Conservation (phyloP, 2,797 vertebrate species). For the Schizopygopsis malacanthus region DNA sequence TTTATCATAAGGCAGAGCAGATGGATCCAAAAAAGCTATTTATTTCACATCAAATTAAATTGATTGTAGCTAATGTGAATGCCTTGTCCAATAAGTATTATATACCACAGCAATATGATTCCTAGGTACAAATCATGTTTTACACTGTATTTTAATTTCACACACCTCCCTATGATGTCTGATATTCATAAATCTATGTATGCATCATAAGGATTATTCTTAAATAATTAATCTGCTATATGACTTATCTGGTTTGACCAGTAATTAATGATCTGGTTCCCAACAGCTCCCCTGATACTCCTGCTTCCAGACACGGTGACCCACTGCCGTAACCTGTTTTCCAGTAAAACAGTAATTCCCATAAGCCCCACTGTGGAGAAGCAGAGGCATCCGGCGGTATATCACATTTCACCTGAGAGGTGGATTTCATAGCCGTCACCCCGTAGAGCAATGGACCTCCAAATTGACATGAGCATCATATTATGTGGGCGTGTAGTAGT, state of each 20-base stretch:
- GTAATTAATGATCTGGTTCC: constrained; percentile 76
- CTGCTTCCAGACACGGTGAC: constrained; percentile 64
- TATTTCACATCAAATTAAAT: not conserved
- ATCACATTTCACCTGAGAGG: constrained; percentile 64
- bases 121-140: not conserved
- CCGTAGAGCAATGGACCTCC: constrained; percentile 56
- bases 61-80: no score
- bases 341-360: constrained; percentile 70
- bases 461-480: constrained; percentile 61
- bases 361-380: constrained; percentile 58
- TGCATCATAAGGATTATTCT: constrained; percentile 62
- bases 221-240: constrained; percentile 79
- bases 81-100: not conserved
- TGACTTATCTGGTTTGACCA: constrained; percentile 73
- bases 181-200: constrained; percentile 19
- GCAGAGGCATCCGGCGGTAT: constrained; percentile 54
- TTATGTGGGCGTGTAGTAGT: constrained; percentile 63
- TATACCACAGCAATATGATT: not conserved
- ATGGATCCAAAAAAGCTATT: not conserved
- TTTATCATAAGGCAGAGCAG: not conserved
- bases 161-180: not conserved
- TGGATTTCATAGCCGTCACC: constrained; percentile 58
- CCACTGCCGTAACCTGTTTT: constrained; percentile 57
- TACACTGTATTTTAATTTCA: constrained; percentile 7
- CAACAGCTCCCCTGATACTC: constrained; percentile 73